A percentile compares a stretch with the other conserved stretches of the same genome.
Evolutionary conservation across 1,140 invertebrate species (phyloP).

Genomic region (Grapholita molesta): DNA sequence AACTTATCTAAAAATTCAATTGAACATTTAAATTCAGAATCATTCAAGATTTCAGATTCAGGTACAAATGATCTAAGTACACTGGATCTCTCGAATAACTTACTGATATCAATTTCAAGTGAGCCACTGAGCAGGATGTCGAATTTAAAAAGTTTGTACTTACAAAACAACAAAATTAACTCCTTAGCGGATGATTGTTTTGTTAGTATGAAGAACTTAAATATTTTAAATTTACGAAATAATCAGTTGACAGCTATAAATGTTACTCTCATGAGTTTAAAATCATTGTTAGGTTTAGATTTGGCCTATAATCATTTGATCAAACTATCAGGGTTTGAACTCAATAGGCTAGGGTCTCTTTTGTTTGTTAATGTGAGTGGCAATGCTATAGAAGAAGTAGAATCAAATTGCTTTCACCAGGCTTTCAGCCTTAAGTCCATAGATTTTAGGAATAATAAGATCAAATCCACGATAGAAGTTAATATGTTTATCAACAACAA

Average conservation of each 20-base stretch:
- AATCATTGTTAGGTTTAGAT: constrained; percentile 35
- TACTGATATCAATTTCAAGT: constrained; percentile 9
- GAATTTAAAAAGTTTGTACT: not conserved
- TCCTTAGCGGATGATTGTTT: constrained; percentile 39
- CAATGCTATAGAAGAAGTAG: constrained; percentile 41
- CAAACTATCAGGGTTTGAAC: constrained; percentile 31
- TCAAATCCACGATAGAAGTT: constrained; percentile 32
- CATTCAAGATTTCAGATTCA: constrained; percentile 25
- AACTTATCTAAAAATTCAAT: constrained; percentile 53
- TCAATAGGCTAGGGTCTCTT: constrained; percentile 32
- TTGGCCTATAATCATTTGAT: constrained; percentile 44
- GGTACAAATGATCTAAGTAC: constrained; percentile 22
- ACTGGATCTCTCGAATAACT: constrained; percentile 26
- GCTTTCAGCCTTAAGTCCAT: constrained; percentile 34
- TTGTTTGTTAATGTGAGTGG: constrained; percentile 43
- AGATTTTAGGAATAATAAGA: constrained; percentile 39
- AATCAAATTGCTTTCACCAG: constrained; percentile 33
- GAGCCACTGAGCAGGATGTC: not conserved
- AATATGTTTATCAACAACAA: constrained; percentile 33
- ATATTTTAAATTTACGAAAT: constrained; percentile 32
- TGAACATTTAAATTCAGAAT: constrained; percentile 28
- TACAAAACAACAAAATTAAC: not conserved
- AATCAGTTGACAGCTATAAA: constrained; percentile 33
- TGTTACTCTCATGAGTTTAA: constrained; percentile 29
- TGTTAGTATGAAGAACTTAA: constrained; percentile 31